Evolutionary conservation across 1,140 invertebrate species (phyloP).

Genomic region (Aleiodes sp.): DNA sequence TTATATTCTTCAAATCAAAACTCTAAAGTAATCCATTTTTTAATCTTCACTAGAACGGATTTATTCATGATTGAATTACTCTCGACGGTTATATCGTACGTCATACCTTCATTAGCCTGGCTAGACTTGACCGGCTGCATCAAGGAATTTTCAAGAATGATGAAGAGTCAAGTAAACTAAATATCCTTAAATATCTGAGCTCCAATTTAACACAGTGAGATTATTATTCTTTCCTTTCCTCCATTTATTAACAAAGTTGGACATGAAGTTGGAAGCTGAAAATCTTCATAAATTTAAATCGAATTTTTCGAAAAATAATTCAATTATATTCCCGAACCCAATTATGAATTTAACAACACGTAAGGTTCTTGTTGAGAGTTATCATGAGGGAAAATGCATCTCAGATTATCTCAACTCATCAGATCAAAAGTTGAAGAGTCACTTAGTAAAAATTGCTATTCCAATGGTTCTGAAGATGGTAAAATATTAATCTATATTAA

Average conservation of each 20-base stretch:
- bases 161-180: slow-evolving; percentile 62
- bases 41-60: slow-evolving; percentile 52
- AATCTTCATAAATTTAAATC: slow-evolving; percentile 60
- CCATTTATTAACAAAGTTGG: slow-evolving; percentile 44
- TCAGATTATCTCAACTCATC: slow-evolving; percentile 50
- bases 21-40: neutral
- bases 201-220: neutral
- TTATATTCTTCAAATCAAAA: neutral
- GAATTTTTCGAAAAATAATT: slow-evolving; percentile 55
- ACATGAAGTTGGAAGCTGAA: slow-evolving; percentile 60
- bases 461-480: slow-evolving; percentile 67
- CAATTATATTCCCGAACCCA: slow-evolving; percentile 62
- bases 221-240: neutral
- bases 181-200: slow-evolving; percentile 6
- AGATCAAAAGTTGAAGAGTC: slow-evolving; percentile 36
- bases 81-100: slow-evolving; percentile 47
- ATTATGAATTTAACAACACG: slow-evolving; percentile 49
- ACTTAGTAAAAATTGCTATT: slow-evolving; percentile 63
- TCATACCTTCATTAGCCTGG: slow-evolving; percentile 62
- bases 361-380: slow-evolving; percentile 66
- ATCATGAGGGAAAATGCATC: slow-evolving; percentile 64
- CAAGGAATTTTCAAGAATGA: slow-evolving; percentile 64
- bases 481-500: neutral
- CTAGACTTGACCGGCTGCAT: slow-evolving; percentile 65
- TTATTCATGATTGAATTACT: slow-evolving; percentile 59